Evolutionary conservation across 2,113 vertebrate genomes (phyloP).

Genomic region (Sapayoa aenigma): DNA sequence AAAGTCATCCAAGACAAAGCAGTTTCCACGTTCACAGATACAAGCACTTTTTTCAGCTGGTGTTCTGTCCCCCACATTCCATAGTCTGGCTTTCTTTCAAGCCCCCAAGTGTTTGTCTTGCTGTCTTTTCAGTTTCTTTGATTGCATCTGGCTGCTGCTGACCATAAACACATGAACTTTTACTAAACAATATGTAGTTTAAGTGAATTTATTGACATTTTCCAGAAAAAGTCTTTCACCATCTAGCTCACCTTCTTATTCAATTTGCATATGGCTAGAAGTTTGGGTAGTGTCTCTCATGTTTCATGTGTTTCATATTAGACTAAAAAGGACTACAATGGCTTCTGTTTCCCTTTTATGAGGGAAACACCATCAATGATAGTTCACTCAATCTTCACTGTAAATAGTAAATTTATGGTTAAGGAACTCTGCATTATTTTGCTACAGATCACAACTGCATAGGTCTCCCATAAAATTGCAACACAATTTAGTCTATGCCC

Average conservation of each 20-base stretch:
- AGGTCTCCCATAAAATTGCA: background rate
- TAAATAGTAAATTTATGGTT: background rate
- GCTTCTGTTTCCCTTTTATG: background rate
- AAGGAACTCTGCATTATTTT: background rate
- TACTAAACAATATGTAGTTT: background rate
- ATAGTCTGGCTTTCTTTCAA: background rate
- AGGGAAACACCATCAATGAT: background rate
- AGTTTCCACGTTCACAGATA: background rate
- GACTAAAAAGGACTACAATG: background rate
- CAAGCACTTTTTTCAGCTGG: background rate
- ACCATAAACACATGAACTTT: background rate
- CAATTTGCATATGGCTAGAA: background rate
- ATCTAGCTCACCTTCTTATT: background rate
- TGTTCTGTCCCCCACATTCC: background rate
- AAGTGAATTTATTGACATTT: background rate
- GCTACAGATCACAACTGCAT: background rate
- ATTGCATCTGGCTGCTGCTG: background rate
- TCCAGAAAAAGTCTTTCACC: background rate
- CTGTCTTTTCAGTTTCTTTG: background rate
- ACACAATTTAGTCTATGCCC: background rate
- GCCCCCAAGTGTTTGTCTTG: background rate
- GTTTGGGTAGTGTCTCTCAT: background rate
- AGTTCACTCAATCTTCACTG: background rate
- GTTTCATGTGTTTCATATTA: background rate
- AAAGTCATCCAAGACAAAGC: background rate